Percentiles rank a stretch among this genome's conserved stretches.
Evolutionary conservation across 1,140 invertebrate genomes (phyloP).

Genomic region (Cryptotermes secundus): DNA sequence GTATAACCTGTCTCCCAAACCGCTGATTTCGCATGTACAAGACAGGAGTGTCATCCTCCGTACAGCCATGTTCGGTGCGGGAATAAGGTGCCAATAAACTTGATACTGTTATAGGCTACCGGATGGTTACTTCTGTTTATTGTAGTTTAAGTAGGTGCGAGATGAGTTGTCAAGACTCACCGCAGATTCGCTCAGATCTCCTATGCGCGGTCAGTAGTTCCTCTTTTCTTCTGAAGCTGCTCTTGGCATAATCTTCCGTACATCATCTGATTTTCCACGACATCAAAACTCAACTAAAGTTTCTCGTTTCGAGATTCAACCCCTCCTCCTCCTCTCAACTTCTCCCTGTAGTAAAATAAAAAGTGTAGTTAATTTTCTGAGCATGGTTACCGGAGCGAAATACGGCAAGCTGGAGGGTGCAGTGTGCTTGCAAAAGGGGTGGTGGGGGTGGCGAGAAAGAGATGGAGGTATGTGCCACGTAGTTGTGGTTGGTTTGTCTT

Average conservation of each 20-base stretch:
- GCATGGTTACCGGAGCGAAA: slow-evolving; percentile 27
- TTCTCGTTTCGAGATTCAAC: background rate
- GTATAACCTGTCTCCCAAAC: too few relatives aligned
- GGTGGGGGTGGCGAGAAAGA: too few relatives aligned
- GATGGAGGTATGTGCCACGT: background rate
- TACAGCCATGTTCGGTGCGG: too few relatives aligned
- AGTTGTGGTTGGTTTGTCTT: slow-evolving; percentile 30
- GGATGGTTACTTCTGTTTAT: too few relatives aligned
- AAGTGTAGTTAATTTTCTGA: slow-evolving; percentile 24
- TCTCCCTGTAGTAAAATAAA: slow-evolving; percentile 23
- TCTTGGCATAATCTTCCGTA: slow-evolving; percentile 23
- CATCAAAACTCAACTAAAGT: slow-evolving; percentile 24
- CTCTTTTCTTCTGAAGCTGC: background rate
- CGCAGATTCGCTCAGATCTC: background rate
- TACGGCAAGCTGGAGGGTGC: slow-evolving; percentile 15
- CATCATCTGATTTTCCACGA: slow-evolving; percentile 29
- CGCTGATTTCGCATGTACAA: too few relatives aligned
- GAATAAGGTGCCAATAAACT: too few relatives aligned
- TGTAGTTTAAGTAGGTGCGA: too few relatives aligned
- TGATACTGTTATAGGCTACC: too few relatives aligned
- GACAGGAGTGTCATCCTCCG: too few relatives aligned
- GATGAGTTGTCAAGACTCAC: too few relatives aligned
- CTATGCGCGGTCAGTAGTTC: background rate
- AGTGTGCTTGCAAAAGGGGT: background rate
- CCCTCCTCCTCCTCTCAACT: background rate